phyloP scores from a whole-genome alignment of 2,113 vertebrate genomes.

The Hippocampus barbouri region DNA sequence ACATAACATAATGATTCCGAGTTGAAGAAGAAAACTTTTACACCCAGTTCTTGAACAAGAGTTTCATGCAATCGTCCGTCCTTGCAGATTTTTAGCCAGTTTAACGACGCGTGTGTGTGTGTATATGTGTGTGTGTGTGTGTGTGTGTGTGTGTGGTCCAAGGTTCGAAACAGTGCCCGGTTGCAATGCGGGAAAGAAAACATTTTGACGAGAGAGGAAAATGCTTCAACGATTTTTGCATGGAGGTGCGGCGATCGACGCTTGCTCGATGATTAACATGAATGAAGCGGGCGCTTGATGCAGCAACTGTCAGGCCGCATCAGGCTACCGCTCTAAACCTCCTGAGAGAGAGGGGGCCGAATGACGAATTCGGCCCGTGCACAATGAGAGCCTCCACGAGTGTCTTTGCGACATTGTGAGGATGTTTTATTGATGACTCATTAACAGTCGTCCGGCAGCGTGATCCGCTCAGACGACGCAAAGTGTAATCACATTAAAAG shows the following conservation, averaged over 20 bases:
- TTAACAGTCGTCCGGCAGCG: conserved; percentile 69
- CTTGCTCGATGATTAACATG: conserved; percentile 65
- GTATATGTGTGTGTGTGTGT: no score
- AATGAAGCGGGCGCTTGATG: conserved; percentile 63
- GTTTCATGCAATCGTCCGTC: conserved; percentile 8
- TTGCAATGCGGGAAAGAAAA: conserved; percentile 47
- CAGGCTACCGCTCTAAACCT: conserved; percentile 52
- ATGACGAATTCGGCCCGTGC: conserved; percentile 64
- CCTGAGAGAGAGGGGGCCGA: conserved; percentile 42
- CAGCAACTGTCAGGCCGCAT: conserved; percentile 63
- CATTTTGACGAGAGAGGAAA: conserved; percentile 62
- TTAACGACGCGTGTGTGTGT: not conserved
- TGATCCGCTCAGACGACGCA: conserved; percentile 72
- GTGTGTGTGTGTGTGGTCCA: not conserved
- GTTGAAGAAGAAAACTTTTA: conserved; percentile 39
- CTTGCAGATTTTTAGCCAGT: not conserved
- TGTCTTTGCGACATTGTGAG: conserved; percentile 75
- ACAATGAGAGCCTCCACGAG: conserved; percentile 68
- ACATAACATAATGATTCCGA: conserved; percentile 12
- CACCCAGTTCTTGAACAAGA: conserved; percentile 6
- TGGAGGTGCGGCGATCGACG: conserved; percentile 52
- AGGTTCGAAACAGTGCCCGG: conserved; percentile 34
- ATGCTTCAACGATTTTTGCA: conserved; percentile 67
- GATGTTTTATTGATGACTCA: conserved; percentile 80
- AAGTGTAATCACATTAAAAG: conserved; percentile 78